Evolutionary conservation across 92 coral and sea anemone species (phyloP), one percentile per base, ranked within the genome.

Genomic region (Metridium senile): DNA sequence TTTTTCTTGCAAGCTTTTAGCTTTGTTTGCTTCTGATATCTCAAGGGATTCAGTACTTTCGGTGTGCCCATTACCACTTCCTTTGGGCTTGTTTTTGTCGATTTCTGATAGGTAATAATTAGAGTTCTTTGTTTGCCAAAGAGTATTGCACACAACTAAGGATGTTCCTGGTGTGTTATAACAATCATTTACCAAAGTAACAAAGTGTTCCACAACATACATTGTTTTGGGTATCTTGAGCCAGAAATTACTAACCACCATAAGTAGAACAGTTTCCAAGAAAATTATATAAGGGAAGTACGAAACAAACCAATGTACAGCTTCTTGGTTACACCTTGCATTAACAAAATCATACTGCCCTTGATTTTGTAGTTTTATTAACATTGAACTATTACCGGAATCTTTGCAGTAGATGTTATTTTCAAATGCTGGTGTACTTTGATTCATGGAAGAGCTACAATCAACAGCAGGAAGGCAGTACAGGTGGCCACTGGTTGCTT

Each of bases 301-400:
- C n/a, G 88, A 72, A 0, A 59, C 74, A 83, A 83, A 83, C 67
- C 62, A 53, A 35, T 79, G 92, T 19, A 71, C 45, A 21, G 85
- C 85, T 28, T 59, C 78, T 34, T 74, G 75, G 33, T 79, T 45
- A 68, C 92, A 87, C 59, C 65, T 78, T 10, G 85, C 62, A 20
- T 87, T 74, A 4, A 87, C 88, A 74, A 72, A 87, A 18, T 87
- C 87, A 52, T 87, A 87, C 26, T 78, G 88, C 26, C 75, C 27
- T 47, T 79, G 70, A 72, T 84, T 79, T 56, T 65, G 74, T 18
- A 87, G 82, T 20, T 83, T 81, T 17, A 70, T 23, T 21, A 61
- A 28, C 58, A 62, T 28, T 1, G 22, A 68, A 54, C 59, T 9
- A 54, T 54, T n/a, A n/a, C n/a, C n/a, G n/a, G 59, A 19, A 21